Base-by-base conservation (phyloP, 1,140 invertebrate species). In the Pseudachorutes palmiensis region DNA sequence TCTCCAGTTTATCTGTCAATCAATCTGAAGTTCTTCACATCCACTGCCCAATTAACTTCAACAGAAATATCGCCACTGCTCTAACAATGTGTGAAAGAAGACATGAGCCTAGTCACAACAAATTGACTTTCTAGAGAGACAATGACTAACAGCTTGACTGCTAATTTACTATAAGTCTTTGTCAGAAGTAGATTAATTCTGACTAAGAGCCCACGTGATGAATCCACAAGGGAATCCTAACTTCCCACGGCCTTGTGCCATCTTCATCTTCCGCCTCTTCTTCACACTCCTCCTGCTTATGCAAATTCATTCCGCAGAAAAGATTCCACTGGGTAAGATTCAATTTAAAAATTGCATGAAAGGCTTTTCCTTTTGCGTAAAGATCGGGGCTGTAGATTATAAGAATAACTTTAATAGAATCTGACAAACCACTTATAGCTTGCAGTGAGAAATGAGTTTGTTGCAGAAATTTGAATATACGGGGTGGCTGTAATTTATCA, bases 321-420 rank as follows among this genome's bases (percentile, higher is more conserved):
- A 55, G 24, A 55, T 55, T 14, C 51, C 51, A 22, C 24, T 55
- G 51, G 51, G 51, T 55, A 55, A 55, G 51, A 5, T 45, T 45
- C 19, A 45, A 45, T 45, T 45, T 45, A 19, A 45, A 45, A 45
- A 45, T 19, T 9, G 19, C 9, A 45, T 12, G 36, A 19, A 45
- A 45, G 19, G 36, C n/a, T n/a, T n/a, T n/a, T n/a, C n/a, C n/a
- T n/a, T n/a, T n/a, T n/a, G n/a, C n/a, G n/a, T n/a, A n/a, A n/a
- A n/a, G n/a, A n/a, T n/a, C n/a, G n/a, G n/a, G n/a, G n/a, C n/a
- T n/a, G n/a, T n/a, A n/a, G n/a, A n/a, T n/a, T n/a, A n/a, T n/a
- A n/a, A n/a, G n/a, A n/a, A n/a, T n/a, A n/a, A n/a, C n/a, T n/a
- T n/a, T n/a, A n/a, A n/a, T n/a, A n/a, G n/a, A n/a, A n/a, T n/a